A percentile compares a stretch with the other conserved stretches of the same genome.
These are phyloP conservation scores for Rhogogaster chlorosoma DNA, from an alignment of 2,888 invertebrate species.

Conservation along the genomic window DNA sequence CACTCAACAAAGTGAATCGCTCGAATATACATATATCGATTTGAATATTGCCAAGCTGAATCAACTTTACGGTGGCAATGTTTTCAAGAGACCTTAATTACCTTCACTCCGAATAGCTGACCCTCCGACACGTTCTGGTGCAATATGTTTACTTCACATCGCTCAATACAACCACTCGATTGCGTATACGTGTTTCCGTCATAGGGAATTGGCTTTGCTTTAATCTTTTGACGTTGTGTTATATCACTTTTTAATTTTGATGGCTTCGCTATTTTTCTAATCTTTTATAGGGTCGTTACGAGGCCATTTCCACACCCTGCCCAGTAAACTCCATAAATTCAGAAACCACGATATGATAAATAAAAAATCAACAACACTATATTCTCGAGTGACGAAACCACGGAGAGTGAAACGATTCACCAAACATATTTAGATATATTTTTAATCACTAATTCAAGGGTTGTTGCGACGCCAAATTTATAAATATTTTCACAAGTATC, in stretches of 20 bases:
- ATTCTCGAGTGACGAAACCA: not conserved
- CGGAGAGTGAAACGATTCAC: not conserved
- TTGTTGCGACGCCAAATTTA: not conserved
- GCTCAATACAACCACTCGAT: not conserved
- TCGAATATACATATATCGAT: slow-evolving; percentile 6
- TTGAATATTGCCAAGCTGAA: slow-evolving; percentile 12
- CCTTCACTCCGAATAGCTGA: not conserved
- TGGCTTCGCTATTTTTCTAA: not conserved
- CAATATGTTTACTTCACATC: not conserved
- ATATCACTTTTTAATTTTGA: not conserved
- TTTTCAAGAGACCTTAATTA: slow-evolving; percentile 19
- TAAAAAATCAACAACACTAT: not conserved
- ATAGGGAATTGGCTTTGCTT: not conserved
- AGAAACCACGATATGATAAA: not conserved
- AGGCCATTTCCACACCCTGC: not conserved
- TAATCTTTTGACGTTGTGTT: not conserved
- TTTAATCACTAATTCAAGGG: not conserved
- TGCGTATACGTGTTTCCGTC: not conserved
- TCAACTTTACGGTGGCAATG: slow-evolving; percentile 23
- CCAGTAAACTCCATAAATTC: too few relatives aligned
- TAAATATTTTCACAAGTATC: not conserved
- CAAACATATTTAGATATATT: not conserved
- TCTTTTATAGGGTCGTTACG: not conserved
- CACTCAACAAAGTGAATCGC: slow-evolving; percentile 34
- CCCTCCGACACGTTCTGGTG: not conserved